These are phyloP conservation scores for Odontamblyopus rebecca DNA, from an alignment of 2,797 vertebrate genomes.

Conservation along the genomic window DNA sequence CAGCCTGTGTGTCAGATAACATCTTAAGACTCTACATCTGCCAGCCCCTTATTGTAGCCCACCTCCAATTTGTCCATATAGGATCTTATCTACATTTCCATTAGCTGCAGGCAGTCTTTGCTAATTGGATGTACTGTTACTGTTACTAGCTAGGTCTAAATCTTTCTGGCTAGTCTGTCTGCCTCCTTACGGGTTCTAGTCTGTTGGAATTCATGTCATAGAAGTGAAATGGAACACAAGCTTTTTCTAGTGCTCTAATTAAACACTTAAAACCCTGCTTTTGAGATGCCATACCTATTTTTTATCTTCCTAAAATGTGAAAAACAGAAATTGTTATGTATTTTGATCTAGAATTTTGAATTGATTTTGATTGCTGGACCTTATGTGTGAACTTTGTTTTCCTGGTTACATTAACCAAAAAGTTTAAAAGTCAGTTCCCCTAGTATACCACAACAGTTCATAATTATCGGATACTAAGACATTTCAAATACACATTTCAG, in stretches of 20 bases:
- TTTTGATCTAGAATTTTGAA: no score
- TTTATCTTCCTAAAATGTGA: no score
- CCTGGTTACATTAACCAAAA: no score
- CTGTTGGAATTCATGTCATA: constrained; percentile 32
- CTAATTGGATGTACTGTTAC: constrained; percentile 58
- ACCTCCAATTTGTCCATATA: constrained; percentile 60
- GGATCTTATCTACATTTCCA: constrained; percentile 70
- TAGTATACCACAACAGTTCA: no score
- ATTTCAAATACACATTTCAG: no score
- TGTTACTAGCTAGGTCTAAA: constrained; percentile 17
- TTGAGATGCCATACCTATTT: not conserved
- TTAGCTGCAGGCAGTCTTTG: constrained; percentile 56
- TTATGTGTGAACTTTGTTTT: no score
- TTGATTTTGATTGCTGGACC: no score
- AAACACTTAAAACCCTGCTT: not conserved
- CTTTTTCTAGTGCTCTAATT: not conserved
- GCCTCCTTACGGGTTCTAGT: constrained; percentile 29
- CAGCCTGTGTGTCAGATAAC: constrained; percentile 52
- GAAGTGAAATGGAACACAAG: constrained; percentile 19
- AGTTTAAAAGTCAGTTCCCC: no score
- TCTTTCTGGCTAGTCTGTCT: constrained; percentile 37
- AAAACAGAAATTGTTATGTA: no score
- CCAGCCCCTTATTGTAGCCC: constrained; percentile 52
- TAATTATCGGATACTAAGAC: no score
- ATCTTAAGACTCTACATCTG: constrained; percentile 63